Base-by-base conservation (phyloP, 2,797 vertebrate species). In the Hyperoplus immaculatus region DNA sequence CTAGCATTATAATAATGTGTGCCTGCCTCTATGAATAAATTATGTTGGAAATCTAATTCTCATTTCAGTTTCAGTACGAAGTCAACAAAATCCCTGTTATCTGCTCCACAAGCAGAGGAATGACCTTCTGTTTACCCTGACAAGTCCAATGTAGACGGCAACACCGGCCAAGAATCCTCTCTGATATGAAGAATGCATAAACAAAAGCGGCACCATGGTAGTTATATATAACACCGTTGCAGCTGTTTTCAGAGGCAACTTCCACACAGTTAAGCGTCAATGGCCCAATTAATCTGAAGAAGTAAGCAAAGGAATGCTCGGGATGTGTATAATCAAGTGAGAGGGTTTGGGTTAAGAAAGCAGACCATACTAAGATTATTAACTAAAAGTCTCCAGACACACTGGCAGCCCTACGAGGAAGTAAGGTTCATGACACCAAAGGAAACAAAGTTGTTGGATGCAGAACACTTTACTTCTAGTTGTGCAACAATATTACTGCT, bases 171-270 rank as follows among this genome's bases (percentile, higher is more conserved):
- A 71, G 66, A 81, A 83, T 85, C 59, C 46, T 49, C 47, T 51
- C 79, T 77, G 83, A 82, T 63, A 61, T 67, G 53, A 78, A 60
- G 72, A 84, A 80, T 77, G 61, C 68, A 67, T 80, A 88, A 87
- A 88, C 88, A 88, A 69, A 60, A 76, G 71, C 54, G 51, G 69
- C 65, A 69, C 41, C 38, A 36, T 21, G 54, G 29, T 54, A 54
- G 61, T 68, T 78, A 50, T 73, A 29, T 72, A 49, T 64, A 73
- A 79, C 49, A 71, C 29, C 18, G 50, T 49, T 76, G 75, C 71
- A 77, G 69, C 69, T 80, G 71, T 39, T 13, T 70, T 75, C 45
- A 65, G 58, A 4, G 64, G 42, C 49, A 81, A 36, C 42, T 49
- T 53, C 50, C 8, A 58, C 46, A 41, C 56, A 43, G 29, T 59